Conservation (phyloP, 2,797 vertebrate genomes). For the Choloepus didactylus region DNA sequence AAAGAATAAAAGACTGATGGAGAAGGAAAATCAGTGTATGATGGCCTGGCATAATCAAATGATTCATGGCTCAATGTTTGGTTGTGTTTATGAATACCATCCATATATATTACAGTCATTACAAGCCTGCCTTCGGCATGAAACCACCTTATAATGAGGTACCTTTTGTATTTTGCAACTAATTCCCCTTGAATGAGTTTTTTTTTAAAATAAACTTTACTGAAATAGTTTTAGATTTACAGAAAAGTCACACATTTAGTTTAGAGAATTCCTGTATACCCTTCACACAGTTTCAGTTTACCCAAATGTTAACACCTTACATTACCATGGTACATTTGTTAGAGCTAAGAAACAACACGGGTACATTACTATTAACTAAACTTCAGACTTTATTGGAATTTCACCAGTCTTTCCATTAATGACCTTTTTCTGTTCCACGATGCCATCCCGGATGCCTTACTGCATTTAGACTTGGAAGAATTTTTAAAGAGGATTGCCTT, state of each 20-base stretch:
- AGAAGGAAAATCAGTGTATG: constrained; percentile 35
- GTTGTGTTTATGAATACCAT: constrained; percentile 42
- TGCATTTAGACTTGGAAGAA: constrained; percentile 55
- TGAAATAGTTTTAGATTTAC: constrained; percentile 46
- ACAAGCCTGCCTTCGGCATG: constrained; percentile 1
- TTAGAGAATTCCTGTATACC: background rate
- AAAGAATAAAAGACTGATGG: constrained; percentile 29
- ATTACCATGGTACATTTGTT: constrained; percentile 44
- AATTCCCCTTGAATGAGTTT: background rate
- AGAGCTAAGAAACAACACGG: constrained; percentile 50
- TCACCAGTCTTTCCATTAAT: constrained; percentile 57
- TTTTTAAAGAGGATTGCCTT: constrained; percentile 62
- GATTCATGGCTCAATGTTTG: background rate
- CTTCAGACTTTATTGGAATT: constrained; percentile 18
- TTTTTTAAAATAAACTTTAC: background rate
- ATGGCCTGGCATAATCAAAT: background rate
- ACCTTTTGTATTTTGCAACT: constrained; percentile 6
- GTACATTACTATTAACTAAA: constrained; percentile 10
- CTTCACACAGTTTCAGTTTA: constrained; percentile 42
- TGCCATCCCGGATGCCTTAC: constrained; percentile 27
- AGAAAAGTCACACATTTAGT: constrained; percentile 53
- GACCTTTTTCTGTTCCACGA: constrained; percentile 59
- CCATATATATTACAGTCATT: background rate
- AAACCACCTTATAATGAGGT: constrained; percentile 20
- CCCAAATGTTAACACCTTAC: constrained; percentile 26